phyloP scores from a whole-genome alignment of 2,888 invertebrate species.

The Microplitis manilae region DNA sequence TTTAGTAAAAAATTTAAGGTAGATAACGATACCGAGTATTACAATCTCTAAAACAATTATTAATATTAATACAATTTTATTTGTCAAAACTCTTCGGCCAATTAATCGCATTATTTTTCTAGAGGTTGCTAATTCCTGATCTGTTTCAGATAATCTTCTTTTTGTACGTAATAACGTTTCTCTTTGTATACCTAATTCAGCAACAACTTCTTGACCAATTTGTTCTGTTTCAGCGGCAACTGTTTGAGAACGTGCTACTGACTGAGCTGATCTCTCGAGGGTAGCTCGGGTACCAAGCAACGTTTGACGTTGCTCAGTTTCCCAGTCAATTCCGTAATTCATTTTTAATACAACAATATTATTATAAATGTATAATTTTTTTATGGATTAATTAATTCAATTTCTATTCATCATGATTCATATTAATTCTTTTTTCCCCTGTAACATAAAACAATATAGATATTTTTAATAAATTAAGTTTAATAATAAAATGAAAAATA shows the following conservation, averaged over 20 bases:
- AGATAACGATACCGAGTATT: conserved; percentile 77
- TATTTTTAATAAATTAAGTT: too few species aligned
- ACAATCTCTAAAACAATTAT: conserved; percentile 82
- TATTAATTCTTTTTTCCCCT: too few species aligned
- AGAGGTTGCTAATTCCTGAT: conserved; percentile 79
- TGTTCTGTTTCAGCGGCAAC: conserved; percentile 86
- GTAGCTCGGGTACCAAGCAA: conserved; percentile 75
- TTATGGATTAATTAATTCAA: background rate
- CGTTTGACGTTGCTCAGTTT: conserved; percentile 75
- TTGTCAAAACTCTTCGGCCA: conserved; percentile 80
- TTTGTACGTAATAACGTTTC: conserved; percentile 81
- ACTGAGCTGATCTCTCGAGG: conserved; percentile 77
- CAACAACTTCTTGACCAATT: conserved; percentile 83
- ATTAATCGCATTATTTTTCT: conserved; percentile 78
- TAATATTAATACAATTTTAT: conserved; percentile 81
- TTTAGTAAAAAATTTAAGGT: conserved; percentile 76
- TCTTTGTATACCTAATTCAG: conserved; percentile 83
- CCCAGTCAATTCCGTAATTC: conserved; percentile 71
- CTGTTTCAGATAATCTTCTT: conserved; percentile 80
- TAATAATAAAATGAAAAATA: too few species aligned
- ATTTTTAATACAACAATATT: conserved; percentile 48
- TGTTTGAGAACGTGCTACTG: conserved; percentile 80
- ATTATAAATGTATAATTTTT: background rate
- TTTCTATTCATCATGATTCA: too few species aligned
- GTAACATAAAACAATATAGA: too few species aligned